Percentiles rank a stretch among this genome's conserved stretches.
phyloP scores from a whole-genome alignment of 2,113 vertebrate species.

The Herpetotheres cachinnans region DNA sequence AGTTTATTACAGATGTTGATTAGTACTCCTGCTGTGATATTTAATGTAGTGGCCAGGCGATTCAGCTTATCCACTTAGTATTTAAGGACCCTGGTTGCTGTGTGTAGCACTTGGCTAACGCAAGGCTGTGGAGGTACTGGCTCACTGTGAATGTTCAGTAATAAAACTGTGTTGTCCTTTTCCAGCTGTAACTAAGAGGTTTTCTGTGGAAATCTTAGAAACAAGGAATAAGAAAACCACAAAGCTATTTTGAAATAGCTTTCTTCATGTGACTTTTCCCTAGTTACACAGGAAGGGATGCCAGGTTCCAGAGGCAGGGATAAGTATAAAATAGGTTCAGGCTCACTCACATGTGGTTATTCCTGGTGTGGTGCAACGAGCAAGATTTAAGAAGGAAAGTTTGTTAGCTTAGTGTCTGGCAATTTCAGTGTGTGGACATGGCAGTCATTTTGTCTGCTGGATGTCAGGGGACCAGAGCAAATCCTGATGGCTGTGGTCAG shows the following conservation, averaged over 20 bases:
- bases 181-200: background rate
- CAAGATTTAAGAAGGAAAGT: background rate
- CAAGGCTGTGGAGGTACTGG: background rate
- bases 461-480: background rate
- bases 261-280: background rate
- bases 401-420: background rate
- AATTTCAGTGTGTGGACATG: fast-evolving
- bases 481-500: background rate
- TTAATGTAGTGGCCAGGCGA: background rate
- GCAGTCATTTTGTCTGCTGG: background rate
- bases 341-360: background rate
- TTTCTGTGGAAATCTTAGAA: background rate
- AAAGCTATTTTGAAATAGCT: background rate
- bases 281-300: background rate
- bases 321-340: background rate
- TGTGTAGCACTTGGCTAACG: background rate
- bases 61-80: background rate
- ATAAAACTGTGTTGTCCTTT: background rate
- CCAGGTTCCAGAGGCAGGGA: background rate
- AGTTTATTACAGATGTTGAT: background rate
- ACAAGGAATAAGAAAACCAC: background rate
- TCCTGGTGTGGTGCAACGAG: background rate
- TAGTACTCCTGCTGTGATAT: background rate
- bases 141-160: background rate
- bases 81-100: background rate